phyloP scores from a whole-genome alignment of 2,797 vertebrate genomes.

The Threskiornis aethiopicus region DNA sequence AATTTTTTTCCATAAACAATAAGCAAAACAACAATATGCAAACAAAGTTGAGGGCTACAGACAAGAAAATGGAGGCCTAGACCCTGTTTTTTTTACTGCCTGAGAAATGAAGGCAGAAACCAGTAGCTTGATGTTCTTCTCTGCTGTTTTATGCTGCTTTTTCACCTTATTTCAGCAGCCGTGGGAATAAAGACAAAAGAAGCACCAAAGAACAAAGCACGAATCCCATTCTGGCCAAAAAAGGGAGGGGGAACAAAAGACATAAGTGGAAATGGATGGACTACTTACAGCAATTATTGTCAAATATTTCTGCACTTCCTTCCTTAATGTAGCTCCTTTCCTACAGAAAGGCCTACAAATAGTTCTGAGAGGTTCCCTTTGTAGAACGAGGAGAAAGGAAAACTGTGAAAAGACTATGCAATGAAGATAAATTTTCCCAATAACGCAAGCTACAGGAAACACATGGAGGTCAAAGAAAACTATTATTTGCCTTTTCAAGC shows the following conservation, averaged over 20 bases:
- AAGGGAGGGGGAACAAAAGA: background rate
- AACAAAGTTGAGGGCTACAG: background rate
- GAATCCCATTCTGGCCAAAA: background rate
- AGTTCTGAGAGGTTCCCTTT: background rate
- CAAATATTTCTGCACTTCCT: constrained; percentile 50
- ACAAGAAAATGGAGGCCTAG: background rate
- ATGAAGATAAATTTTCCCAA: constrained; percentile 54
- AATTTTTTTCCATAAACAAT: background rate
- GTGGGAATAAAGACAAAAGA: background rate
- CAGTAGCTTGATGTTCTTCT: background rate
- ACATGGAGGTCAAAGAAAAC: constrained; percentile 58
- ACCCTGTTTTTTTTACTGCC: background rate
- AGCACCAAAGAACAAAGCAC: background rate
- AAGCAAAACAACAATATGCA: background rate
- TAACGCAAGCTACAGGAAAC: constrained; percentile 49
- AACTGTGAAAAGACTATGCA: background rate
- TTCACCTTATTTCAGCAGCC: background rate
- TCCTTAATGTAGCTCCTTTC: constrained; percentile 25
- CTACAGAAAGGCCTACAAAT: constrained; percentile 13
- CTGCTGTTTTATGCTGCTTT: background rate
- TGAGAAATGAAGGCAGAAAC: background rate
- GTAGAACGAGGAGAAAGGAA: background rate
- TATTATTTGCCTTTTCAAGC: constrained; percentile 68
- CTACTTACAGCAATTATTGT: constrained; percentile 46
- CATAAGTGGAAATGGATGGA: background rate